Conservation (phyloP, 2,113 vertebrate genomes). For the Steatornis caripensis region DNA sequence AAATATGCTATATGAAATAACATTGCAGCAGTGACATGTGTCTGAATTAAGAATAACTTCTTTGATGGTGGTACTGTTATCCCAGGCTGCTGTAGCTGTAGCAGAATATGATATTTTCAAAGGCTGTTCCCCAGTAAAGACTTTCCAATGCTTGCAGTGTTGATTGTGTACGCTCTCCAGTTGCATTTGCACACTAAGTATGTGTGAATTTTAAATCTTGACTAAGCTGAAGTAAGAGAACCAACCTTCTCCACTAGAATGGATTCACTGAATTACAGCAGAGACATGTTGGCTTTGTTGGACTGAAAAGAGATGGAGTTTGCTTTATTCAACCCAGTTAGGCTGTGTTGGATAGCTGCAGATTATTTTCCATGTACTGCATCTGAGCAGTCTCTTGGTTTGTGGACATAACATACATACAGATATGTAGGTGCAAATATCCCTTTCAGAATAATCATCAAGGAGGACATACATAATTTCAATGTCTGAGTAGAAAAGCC, state of each 20-base stretch:
- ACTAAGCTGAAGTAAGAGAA: neutral
- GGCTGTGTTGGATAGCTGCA: neutral
- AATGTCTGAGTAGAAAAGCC: neutral
- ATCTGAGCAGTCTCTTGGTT: neutral
- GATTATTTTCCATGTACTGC: neutral
- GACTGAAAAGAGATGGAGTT: neutral
- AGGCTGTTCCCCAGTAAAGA: neutral
- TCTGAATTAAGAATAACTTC: neutral
- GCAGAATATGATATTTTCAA: neutral
- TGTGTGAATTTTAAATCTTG: neutral
- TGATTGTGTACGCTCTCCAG: neutral
- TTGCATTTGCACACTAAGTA: neutral
- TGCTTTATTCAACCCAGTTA: neutral
- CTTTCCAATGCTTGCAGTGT: neutral
- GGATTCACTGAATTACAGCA: neutral
- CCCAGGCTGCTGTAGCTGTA: neutral
- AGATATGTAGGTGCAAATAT: neutral
- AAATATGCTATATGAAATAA: neutral
- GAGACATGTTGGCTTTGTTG: neutral
- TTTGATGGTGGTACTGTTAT: neutral
- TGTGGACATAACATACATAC: neutral
- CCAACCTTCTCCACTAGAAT: neutral
- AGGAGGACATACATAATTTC: neutral
- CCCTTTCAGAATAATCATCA: neutral
- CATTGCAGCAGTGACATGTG: rapidly evolving